A percentile compares a stretch with the other conserved stretches of the same genome.
These are phyloP conservation scores for Sardinella longiceps DNA, from an alignment of 2,797 vertebrate species.

Conservation along the genomic window DNA sequence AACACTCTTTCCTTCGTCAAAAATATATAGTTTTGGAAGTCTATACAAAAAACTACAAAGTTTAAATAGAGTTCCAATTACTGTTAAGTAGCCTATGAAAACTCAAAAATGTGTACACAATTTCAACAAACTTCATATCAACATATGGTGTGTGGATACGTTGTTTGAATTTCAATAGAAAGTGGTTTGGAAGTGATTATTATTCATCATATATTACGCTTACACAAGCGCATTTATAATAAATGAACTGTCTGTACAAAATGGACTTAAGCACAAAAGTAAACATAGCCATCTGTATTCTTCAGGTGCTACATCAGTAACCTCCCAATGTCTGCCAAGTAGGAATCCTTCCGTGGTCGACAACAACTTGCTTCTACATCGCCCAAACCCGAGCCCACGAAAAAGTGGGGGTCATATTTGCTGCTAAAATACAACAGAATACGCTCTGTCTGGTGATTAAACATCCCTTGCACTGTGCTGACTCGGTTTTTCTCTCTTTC, in stretches of 20 bases:
- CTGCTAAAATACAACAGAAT: conserved; percentile 59
- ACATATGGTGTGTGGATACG: conserved; percentile 3
- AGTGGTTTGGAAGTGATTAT: conserved; percentile 15
- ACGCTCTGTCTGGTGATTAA: conserved; percentile 77
- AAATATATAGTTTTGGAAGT: neutral
- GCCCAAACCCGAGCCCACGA: conserved; percentile 34
- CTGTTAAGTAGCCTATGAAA: neutral
- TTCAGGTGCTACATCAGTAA: conserved; percentile 16
- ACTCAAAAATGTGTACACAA: neutral
- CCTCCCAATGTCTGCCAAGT: conserved; percentile 20
- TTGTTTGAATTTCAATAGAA: conserved; percentile 22
- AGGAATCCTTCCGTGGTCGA: conserved; percentile 20
- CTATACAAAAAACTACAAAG: neutral
- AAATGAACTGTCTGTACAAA: conserved; percentile 12
- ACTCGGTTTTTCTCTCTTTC: conserved; percentile 78
- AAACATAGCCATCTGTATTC: conserved; percentile 1
- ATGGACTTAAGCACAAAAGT: conserved; percentile 16
- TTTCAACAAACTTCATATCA: neutral
- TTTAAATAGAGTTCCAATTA: neutral
- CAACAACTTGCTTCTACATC: conserved; percentile 47
- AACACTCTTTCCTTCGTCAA: neutral
- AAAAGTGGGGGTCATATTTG: conserved; percentile 59
- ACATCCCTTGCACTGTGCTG: conserved; percentile 81
- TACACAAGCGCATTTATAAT: conserved; percentile 21
- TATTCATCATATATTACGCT: conserved; percentile 22